Base-by-base conservation (phyloP, 2,888 invertebrate genomes). In the Clunio marinus region DNA sequence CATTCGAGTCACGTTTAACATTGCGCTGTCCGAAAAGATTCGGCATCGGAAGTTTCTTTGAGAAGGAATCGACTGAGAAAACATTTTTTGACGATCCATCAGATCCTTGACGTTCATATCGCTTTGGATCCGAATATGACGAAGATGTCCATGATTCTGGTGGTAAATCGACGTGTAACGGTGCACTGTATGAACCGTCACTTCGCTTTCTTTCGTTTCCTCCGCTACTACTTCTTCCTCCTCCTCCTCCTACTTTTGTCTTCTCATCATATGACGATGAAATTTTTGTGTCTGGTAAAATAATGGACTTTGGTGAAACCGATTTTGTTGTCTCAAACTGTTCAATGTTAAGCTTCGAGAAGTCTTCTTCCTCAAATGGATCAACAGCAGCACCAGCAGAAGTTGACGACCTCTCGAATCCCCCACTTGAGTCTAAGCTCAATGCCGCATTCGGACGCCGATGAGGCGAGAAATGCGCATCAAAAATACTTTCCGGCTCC, bases 121-220 rank as follows among this genome's bases (percentile, higher is more conserved):
- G 32, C 46, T 69, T 70, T 28, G 65, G 78, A 81, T 77, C 79
- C 72, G 79, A 80, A 37, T 79, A 80, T 71, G 76, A 74, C 7
- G 81, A 78, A 20, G 17, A 41, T 13, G 5, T 27, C 74, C 72
- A 72, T 51, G 80, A 79, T 72, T 88, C 88, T 8, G 86, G 87
- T 46, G 86, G 87, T 73, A 88, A 77, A 69, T 84, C 82, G 57
- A 88, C 88, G 72, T 88, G 87, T 70, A 88, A 80, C 41, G 87
- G 86, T 1, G 87, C 86, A 76, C 86, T 84, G 73, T 84, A 83
- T 68, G 82, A 81, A 73, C 73, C 77, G 69, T 74, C 76, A 71
- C 63, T 70, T 62, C 8, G 10, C 69, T 76, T 81, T 73, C 73
- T 77, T 69, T 74, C 76, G n/a, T n/a, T n/a, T n/a, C n/a, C n/a